Evolutionary conservation across 2,113 vertebrate genomes (phyloP).

Genomic region (Actenoides hombroni): DNA sequence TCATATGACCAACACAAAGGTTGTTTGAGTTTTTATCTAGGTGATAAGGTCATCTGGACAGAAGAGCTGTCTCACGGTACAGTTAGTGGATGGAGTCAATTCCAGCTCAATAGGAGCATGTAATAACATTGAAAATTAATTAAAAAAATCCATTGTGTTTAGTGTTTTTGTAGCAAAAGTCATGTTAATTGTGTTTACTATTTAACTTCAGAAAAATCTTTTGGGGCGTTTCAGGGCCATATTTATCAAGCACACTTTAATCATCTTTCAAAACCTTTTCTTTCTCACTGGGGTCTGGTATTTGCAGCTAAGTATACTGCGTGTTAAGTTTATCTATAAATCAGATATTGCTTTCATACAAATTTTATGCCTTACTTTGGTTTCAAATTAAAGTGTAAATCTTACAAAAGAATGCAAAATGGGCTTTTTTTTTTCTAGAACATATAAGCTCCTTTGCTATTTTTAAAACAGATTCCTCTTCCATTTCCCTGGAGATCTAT

Average conservation of each 20-base stretch:
- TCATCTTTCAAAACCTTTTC: constrained; percentile 30
- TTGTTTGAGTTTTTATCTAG: background rate
- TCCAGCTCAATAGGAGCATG: constrained; percentile 5
- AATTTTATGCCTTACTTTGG: constrained; percentile 45
- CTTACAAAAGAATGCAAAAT: constrained; percentile 56
- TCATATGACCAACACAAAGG: background rate
- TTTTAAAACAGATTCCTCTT: constrained; percentile 56
- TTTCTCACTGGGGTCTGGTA: constrained; percentile 2
- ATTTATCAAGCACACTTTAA: constrained; percentile 29
- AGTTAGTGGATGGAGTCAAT: background rate
- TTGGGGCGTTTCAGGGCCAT: background rate
- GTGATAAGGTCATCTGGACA: background rate
- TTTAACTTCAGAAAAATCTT: constrained; percentile 27
- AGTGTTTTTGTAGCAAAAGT: constrained; percentile 11
- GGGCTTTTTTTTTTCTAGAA: constrained; percentile 11
- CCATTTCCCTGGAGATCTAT: constrained; percentile 20
- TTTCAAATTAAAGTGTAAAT: constrained; percentile 66
- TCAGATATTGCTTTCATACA: constrained; percentile 58
- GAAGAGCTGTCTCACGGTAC: background rate
- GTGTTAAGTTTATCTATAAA: constrained; percentile 54
- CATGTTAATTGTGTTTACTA: constrained; percentile 35
- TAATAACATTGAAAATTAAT: constrained; percentile 51
- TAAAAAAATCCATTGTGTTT: constrained; percentile 21
- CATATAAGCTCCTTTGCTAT: constrained; percentile 2
- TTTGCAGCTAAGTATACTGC: constrained; percentile 42